Percentiles rank a stretch among this genome's conserved stretches.
Conservation (phyloP, 2,888 invertebrate genomes). For the Baccha elongata region DNA sequence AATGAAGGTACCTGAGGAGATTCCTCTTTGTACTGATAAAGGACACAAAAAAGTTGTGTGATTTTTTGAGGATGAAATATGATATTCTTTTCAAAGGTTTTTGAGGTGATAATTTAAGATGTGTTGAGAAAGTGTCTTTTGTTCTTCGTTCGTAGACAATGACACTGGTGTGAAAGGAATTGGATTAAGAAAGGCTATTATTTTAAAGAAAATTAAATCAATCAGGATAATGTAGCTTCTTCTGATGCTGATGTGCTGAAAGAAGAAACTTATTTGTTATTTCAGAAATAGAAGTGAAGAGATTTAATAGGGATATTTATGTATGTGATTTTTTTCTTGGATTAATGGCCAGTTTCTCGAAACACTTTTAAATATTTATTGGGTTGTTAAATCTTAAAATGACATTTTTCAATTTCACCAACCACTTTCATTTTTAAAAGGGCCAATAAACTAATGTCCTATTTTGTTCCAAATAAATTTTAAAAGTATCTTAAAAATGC, state of each 20-base stretch:
- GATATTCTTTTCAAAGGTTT: conserved; percentile 44
- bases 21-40: conserved; percentile 9
- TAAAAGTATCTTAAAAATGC: too few relatives aligned
- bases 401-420: too few relatives aligned
- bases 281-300: neutral
- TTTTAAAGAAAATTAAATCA: conserved; percentile 32
- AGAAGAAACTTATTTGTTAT: neutral
- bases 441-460: too few relatives aligned
- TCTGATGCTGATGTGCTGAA: too few relatives aligned
- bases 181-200: conserved; percentile 31
- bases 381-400: too few relatives aligned
- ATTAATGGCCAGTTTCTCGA: too few relatives aligned
- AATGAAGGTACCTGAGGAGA: conserved; percentile 10
- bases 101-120: neutral
- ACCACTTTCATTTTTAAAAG: too few relatives aligned
- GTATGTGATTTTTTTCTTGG: neutral
- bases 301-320: too few relatives aligned
- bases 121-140: neutral
- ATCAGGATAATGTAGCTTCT: conserved; percentile 12
- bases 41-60: conserved; percentile 16
- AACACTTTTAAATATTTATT: too few relatives aligned
- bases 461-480: too few relatives aligned
- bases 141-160: neutral
- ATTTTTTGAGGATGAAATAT: conserved; percentile 41
- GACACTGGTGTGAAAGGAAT: conserved; percentile 10